A percentile compares a stretch with the other conserved stretches of the same genome.
Conservation (phyloP, 2,113 vertebrate species). For the Neofelis nebulosa region DNA sequence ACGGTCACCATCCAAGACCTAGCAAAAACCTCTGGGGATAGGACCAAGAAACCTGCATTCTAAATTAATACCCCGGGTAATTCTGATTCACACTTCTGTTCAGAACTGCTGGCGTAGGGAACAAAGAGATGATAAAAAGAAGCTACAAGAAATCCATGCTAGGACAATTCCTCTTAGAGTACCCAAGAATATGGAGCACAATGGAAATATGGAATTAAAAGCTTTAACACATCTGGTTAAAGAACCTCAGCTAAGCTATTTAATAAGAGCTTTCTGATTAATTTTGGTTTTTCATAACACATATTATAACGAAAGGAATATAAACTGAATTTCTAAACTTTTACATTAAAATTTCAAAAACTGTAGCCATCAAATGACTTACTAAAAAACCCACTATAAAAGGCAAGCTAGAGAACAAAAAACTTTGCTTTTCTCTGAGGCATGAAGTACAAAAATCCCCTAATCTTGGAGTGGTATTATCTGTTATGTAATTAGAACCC, state of each 20-base stretch:
- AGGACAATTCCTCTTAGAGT: background rate
- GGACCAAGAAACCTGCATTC: slow-evolving; percentile 41
- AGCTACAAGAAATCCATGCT: background rate
- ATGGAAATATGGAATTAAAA: background rate
- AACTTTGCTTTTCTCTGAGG: background rate
- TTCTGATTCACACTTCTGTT: background rate
- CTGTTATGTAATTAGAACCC: background rate
- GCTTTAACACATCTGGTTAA: background rate
- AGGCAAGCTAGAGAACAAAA: background rate
- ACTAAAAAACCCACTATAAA: background rate
- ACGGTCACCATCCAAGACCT: background rate
- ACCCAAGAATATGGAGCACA: background rate
- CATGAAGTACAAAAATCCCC: slow-evolving; percentile 9
- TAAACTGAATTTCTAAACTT: slow-evolving; percentile 43
- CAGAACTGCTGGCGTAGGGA: background rate
- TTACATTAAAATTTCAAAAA: slow-evolving; percentile 45
- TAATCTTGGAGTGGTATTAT: background rate
- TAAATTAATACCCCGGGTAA: background rate
- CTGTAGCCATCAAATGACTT: background rate
- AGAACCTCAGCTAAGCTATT: background rate
- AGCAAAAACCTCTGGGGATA: background rate
- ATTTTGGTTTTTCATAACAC: background rate
- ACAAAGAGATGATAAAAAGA: background rate
- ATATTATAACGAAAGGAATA: background rate
- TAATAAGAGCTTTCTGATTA: background rate